Conservation (phyloP, 2,113 vertebrate genomes). For the Prunella himalayana region DNA sequence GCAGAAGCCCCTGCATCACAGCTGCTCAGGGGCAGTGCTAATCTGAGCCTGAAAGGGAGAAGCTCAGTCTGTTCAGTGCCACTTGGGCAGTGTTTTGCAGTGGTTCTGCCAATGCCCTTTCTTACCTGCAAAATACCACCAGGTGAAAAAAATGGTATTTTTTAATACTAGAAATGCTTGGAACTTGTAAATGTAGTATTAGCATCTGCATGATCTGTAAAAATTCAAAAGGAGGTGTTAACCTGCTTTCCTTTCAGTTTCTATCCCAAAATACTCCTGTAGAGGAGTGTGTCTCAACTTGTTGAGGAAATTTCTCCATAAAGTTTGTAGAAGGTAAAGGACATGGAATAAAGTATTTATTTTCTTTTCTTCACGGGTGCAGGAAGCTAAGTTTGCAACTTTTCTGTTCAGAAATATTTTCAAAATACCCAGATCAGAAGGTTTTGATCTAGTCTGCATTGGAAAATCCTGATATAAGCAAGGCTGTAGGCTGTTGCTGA, state of each 20-base stretch:
- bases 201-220: not conserved
- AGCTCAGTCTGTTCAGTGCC: not conserved
- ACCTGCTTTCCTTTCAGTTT: not conserved
- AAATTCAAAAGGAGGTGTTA: not conserved
- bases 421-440: not conserved
- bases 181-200: not conserved
- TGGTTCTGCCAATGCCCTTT: constrained; percentile 6
- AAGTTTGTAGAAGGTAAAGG: not conserved
- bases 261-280: not conserved
- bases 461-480: constrained; percentile 50
- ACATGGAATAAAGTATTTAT: not conserved
- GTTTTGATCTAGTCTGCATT: constrained; percentile 35
- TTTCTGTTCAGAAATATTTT: constrained; percentile 11
- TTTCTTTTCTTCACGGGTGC: not conserved
- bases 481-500: constrained; percentile 26
- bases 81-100: not conserved
- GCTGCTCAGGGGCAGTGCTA: not conserved
- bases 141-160: not conserved
- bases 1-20: not conserved
- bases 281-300: not conserved
- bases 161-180: not conserved
- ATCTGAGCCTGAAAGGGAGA: not conserved
- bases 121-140: not conserved
- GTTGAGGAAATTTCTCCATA: not conserved
- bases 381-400: not conserved